Percentiles rank a stretch among this genome's conserved stretches.
Conservation (phyloP, 2,113 vertebrate species). For the Entomyzon cyanotis region DNA sequence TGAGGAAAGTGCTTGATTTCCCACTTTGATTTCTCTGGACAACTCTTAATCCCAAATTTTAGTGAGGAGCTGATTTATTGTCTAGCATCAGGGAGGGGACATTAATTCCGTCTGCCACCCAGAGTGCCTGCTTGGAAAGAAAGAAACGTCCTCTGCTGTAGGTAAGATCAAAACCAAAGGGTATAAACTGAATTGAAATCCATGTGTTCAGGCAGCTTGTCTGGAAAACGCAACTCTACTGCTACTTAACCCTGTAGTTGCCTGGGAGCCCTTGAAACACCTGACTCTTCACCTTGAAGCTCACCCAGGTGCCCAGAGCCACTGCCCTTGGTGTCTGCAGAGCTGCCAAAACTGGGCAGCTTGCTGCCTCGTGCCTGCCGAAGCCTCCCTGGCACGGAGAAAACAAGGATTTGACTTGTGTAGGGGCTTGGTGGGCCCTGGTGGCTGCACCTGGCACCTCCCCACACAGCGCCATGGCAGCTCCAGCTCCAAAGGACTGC, state of each 20-base stretch:
- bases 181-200: neutral
- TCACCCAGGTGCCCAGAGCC: neutral
- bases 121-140: neutral
- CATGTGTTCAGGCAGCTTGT: neutral
- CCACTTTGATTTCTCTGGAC: neutral
- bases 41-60: neutral
- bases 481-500: neutral
- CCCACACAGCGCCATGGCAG: accelerated
- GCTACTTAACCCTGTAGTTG: neutral
- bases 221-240: neutral
- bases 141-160: conserved; percentile 53
- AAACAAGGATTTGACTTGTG: neutral
- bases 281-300: neutral
- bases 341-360: neutral
- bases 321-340: accelerated
- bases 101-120: conserved; percentile 35
- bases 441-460: accelerated
- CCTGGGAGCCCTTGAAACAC: neutral
- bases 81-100: neutral
- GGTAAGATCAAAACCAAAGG: conserved; percentile 40
- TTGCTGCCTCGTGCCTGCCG: accelerated
- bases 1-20: conserved; percentile 9
- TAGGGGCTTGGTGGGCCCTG: accelerated
- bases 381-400: neutral
- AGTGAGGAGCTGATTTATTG: conserved; percentile 44